Percentiles rank a stretch among this genome's conserved stretches.
Conservation (phyloP, 1,140 invertebrate genomes). For the Drosophila lacertosa region DNA sequence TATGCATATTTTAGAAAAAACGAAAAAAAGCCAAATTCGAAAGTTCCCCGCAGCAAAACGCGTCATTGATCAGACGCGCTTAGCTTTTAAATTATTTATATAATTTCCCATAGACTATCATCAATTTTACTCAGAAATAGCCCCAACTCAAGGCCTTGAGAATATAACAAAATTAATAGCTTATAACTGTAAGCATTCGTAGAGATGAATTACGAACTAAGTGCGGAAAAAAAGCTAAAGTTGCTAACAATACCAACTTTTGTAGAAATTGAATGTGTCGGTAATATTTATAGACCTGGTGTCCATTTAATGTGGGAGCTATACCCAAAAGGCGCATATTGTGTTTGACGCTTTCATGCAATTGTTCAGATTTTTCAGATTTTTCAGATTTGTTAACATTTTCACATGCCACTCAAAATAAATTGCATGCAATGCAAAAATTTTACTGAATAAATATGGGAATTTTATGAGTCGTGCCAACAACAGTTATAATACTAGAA, state of each 20-base stretch:
- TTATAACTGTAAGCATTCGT: slow-evolving; percentile 45
- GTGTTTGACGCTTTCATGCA: slow-evolving; percentile 37
- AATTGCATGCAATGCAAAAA: slow-evolving; percentile 40
- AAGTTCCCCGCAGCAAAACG: slow-evolving; percentile 29
- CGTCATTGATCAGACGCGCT: slow-evolving; percentile 18
- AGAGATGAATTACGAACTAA: slow-evolving; percentile 12
- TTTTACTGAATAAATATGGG: slow-evolving; percentile 48
- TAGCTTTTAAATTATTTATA: slow-evolving; percentile 33
- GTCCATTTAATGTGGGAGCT: slow-evolving; percentile 36
- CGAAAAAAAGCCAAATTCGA: slow-evolving; percentile 35
- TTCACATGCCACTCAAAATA: slow-evolving; percentile 64
- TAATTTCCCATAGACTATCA: slow-evolving; percentile 27
- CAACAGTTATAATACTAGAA: not conserved
- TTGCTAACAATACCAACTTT: slow-evolving; percentile 33
- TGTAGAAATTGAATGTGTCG: slow-evolving; percentile 19
- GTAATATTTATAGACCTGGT: slow-evolving; percentile 29
- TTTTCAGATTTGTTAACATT: slow-evolving; percentile 20
- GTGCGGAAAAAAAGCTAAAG: not conserved
- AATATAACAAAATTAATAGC: slow-evolving; percentile 50
- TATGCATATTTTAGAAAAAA: slow-evolving; percentile 33
- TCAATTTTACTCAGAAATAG: slow-evolving; percentile 23
- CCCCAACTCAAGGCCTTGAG: slow-evolving; percentile 44
- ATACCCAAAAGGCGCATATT: slow-evolving; percentile 3
- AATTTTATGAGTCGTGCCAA: slow-evolving; percentile 43
- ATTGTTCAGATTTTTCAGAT: slow-evolving; percentile 36